Conservation (phyloP, 2,888 invertebrate genomes). For the Pyralis farinalis region DNA sequence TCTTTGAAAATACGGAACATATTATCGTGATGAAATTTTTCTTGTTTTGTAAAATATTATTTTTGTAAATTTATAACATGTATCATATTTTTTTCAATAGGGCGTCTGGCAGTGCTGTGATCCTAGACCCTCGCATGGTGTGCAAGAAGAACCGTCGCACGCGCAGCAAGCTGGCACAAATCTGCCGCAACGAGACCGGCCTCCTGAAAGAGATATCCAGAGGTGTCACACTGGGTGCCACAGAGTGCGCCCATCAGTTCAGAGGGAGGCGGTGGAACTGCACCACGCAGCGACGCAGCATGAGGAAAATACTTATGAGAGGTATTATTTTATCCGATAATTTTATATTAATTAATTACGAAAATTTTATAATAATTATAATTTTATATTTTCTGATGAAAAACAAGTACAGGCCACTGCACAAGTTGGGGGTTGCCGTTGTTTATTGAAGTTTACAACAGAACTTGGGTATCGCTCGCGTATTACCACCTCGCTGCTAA, state of each 20-base stretch:
- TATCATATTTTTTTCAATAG: constrained; percentile 55
- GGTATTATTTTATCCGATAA: constrained; percentile 85
- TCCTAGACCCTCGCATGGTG: constrained; percentile 93
- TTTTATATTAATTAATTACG: no score
- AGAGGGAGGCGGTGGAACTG: constrained; percentile 94
- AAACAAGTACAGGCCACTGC: no score
- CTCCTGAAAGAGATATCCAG: constrained; percentile 91
- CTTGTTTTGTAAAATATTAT: no score
- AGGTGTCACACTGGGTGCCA: constrained; percentile 91
- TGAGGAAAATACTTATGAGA: constrained; percentile 91
- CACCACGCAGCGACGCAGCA: constrained; percentile 88
- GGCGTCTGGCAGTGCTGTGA: constrained; percentile 91
- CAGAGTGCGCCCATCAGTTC: constrained; percentile 94
- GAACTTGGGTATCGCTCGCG: no score
- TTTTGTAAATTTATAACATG: no score
- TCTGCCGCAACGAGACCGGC: constrained; percentile 90
- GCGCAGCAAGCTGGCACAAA: constrained; percentile 88
- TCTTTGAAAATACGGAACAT: no score
- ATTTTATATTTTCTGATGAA: no score
- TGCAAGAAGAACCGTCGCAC: constrained; percentile 92
- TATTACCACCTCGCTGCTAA: no score
- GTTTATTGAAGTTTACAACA: no score
- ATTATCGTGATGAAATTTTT: no score
- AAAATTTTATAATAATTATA: no score
- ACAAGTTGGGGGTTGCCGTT: no score